Evolutionary conservation across 2,888 invertebrate species (phyloP).

Genomic region (Scrobipalpa costella): DNA sequence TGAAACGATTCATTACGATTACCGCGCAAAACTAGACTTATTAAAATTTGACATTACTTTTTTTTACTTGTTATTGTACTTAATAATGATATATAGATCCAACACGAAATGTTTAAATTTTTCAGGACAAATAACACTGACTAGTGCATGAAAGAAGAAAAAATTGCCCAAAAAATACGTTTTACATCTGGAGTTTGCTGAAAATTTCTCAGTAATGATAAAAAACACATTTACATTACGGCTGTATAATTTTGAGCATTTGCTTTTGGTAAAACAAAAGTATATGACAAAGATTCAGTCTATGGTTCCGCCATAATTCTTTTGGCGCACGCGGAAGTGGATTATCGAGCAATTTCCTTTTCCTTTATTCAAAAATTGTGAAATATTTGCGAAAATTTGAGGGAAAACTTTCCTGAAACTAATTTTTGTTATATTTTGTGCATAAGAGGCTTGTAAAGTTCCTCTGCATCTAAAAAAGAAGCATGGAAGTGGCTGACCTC

Average conservation of each 20-base stretch:
- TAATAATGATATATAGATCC: no score
- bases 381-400: conserved; percentile 44
- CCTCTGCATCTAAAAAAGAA: conserved; percentile 14
- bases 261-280: background rate
- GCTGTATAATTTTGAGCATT: background rate
- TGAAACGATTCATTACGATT: no score
- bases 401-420: conserved; percentile 40
- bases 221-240: background rate
- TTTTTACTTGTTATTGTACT: background rate
- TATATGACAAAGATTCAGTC: conserved; percentile 29
- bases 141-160: no score
- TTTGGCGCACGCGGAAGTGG: conserved; percentile 75
- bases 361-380: conserved; percentile 68
- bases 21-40: no score
- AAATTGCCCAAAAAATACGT: no score
- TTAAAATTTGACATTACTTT: background rate
- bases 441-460: background rate
- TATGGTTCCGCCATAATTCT: conserved; percentile 45
- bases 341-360: conserved; percentile 60
- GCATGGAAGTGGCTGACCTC: conserved; percentile 72
- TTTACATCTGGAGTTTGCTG: no score
- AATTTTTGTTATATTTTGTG: conserved; percentile 1
- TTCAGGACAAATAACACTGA: no score
- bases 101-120: no score
- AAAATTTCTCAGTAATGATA: no score